A percentile compares a stretch with the other conserved stretches of the same genome.
phyloP scores from a whole-genome alignment of 1,140 invertebrate species.

The Diploscapter pachys region DNA sequence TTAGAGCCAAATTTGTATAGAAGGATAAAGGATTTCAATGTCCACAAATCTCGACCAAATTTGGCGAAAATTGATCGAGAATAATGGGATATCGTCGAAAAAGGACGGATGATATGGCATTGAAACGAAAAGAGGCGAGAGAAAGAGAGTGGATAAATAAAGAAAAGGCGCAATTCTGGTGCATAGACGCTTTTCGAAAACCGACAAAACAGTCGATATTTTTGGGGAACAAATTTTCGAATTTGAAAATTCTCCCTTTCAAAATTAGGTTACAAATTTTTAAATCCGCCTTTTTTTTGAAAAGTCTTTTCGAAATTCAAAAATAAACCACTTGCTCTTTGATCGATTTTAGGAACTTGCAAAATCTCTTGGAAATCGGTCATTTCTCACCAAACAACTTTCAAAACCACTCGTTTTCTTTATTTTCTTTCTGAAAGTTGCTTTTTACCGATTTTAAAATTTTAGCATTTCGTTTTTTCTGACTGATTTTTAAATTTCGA shows the following conservation, averaged over 20 bases:
- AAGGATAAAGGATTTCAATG: too few relatives aligned
- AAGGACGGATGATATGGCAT: neutral
- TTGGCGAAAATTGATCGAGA: neutral
- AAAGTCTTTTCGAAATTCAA: conserved; percentile 2
- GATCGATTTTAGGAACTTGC: too few relatives aligned
- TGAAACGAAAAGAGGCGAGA: too few relatives aligned
- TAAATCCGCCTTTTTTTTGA: conserved; percentile 8
- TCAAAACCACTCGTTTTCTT: neutral
- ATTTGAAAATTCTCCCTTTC: neutral
- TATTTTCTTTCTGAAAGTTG: neutral
- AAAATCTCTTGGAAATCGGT: too few relatives aligned
- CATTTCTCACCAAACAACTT: neutral
- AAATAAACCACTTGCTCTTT: too few relatives aligned
- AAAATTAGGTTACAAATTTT: neutral
- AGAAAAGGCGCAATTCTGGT: too few relatives aligned
- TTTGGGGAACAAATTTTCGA: too few relatives aligned
- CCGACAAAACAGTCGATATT: too few relatives aligned
- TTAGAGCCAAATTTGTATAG: too few relatives aligned
- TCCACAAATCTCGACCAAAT: too few relatives aligned
- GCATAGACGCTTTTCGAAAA: too few relatives aligned
- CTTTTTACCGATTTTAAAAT: neutral
- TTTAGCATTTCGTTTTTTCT: conserved; percentile 4
- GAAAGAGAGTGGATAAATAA: too few relatives aligned
- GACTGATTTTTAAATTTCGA: conserved; percentile 2
- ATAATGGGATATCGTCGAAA: neutral